Evolutionary conservation across 2,113 vertebrate genomes (phyloP), one percentile per base, ranked within the genome.

Genomic region (Xenopus borealis): DNA sequence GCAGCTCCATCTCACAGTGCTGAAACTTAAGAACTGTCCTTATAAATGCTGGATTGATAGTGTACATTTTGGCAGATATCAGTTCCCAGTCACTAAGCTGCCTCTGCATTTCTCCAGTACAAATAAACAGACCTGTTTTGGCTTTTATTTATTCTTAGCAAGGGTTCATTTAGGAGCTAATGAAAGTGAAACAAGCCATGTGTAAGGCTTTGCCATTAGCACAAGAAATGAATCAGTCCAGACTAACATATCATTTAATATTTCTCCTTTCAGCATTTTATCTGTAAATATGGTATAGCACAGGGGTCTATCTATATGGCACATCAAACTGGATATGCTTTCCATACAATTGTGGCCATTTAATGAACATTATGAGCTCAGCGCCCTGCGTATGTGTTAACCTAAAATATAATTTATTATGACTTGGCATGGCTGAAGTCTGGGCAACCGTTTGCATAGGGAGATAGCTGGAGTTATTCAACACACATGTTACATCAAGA

Each of bases 131-230:
- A 40, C 2, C 33, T 40, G 33, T 40, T 40, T 40, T 40, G 33
- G 33, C 33, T 40, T 6, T 40, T 40, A 40, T 33, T 33, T 7
- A 33, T 33, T 33, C 30, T 33, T 7, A 33, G 30, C 30, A 33
- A 33, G 7, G 33, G 33, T 40, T 40, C 8, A 6, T 40, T 40
- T 40, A 1, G 33, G 1, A 6, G 19, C 3, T 47, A 11, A 19
- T 73, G 30, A 12, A 66, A 46, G 19, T 10, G 59, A 46, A 74
- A 66, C 9, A 59, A n/a, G 3, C 57, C 4, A 18, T 59, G 10
- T 75, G 63, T 74, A 50, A n/a, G 33, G 45, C 67, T 55, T 75
- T 53, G 72, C 64, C 53, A 16, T 44, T 55, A 75, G 40, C 14
- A 33, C 16, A 23, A 27, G n/a, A 74, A 50, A 59, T 27, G 33